Evolutionary conservation across 2,888 invertebrate genomes (phyloP).

Genomic region (Lottia scabra): DNA sequence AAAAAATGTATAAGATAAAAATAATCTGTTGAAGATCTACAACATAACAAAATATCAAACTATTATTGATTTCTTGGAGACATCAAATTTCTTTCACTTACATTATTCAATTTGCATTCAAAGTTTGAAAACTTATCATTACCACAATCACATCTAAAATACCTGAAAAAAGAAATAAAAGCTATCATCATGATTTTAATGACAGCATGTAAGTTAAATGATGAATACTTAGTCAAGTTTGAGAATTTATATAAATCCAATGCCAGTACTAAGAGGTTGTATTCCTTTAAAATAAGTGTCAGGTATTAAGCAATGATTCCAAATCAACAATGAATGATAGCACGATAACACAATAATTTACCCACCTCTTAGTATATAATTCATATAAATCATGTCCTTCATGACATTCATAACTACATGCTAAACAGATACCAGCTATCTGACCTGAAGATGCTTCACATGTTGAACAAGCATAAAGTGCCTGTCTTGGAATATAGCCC

Average conservation of each 20-base stretch:
- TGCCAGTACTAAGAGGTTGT: no score
- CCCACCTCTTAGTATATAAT: constrained; percentile 87
- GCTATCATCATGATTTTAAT: no score
- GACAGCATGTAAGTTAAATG: no score
- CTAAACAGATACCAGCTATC: constrained; percentile 90
- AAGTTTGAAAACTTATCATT: constrained; percentile 73
- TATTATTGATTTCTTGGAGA: constrained; percentile 5
- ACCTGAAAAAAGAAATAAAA: constrained; percentile 70
- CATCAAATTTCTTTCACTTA: constrained; percentile 62
- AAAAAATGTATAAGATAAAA: not conserved
- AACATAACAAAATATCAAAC: not conserved
- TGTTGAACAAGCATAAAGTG: constrained; percentile 93
- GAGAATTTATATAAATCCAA: no score
- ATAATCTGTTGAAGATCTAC: not conserved
- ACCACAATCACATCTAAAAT: constrained; percentile 96
- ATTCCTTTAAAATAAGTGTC: no score
- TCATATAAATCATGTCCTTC: constrained; percentile 95
- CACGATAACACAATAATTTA: not conserved
- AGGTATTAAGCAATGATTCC: no score
- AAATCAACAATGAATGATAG: not conserved
- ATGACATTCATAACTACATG: constrained; percentile 94
- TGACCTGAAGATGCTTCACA: constrained; percentile 73
- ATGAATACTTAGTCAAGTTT: no score
- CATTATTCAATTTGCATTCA: constrained; percentile 77
- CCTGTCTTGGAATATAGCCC: constrained; percentile 93